Base-by-base conservation (phyloP, 1,140 invertebrate species). In the Drosophila nigromelanica region DNA sequence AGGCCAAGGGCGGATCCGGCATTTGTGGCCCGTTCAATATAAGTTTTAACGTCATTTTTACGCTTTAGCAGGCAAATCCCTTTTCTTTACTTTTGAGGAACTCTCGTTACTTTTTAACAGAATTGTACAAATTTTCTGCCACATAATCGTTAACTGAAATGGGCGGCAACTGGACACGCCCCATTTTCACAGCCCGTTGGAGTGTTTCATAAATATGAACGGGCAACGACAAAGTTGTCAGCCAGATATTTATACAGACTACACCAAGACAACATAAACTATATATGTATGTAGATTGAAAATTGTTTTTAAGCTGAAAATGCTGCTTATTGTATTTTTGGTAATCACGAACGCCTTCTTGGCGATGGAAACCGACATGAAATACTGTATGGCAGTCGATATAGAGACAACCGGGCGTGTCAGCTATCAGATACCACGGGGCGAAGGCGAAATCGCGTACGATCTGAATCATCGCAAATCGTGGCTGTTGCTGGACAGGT, bases 11-110 rank as follows among this genome's bases (percentile, higher is more conserved):
- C 69, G 69, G 42, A 5, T 39, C 54, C 10, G 12, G 43, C 14
- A 24, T 54, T 8, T 64, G 33, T 43, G 39, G 24, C 15, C 18
- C 18, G 3, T 14, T 51, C 24, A 33, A 43, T 61, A 37, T 64
- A 78, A 73, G 73, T 75, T 70, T 73, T 72, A 83, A 78, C 73
- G 39, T 73, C 63, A 87, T 90, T 90, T 89, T 90, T 90, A 87
- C 87, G 54, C 76, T 90, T 90, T 83, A 78, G 50, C 76, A 50
- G 40, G 40, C 37, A 76, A 86, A 87, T 77, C 81, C 73, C 48
- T 79, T 86, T 10, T 35, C 33, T 35, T 10, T 35, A 27, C 8
- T 35, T 86, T 74, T 51, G 40, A 21, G 79, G 78, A 83, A 61
- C 61, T 33, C 33, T 45, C n/a, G 55, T 21, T 33, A 14, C 67